phyloP scores from a whole-genome alignment of 2,113 vertebrate genomes.

The Shinisaurus crocodilurus region DNA sequence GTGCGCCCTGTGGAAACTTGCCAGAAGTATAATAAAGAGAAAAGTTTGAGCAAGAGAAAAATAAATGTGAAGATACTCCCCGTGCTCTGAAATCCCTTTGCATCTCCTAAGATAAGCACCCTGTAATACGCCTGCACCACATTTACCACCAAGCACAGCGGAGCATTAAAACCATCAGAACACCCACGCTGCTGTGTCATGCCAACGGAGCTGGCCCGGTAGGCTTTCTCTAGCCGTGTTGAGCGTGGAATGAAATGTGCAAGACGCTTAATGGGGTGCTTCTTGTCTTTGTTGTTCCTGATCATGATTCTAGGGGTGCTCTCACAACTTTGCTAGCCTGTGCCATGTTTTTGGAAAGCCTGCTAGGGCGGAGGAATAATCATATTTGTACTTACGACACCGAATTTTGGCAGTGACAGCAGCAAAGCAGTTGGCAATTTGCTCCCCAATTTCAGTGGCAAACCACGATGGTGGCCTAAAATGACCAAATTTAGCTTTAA shows the following conservation, averaged over 20 bases:
- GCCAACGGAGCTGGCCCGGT: background rate
- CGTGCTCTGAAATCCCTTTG: slow-evolving; percentile 38
- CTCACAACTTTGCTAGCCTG: background rate
- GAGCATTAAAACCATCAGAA: background rate
- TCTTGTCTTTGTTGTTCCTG: background rate
- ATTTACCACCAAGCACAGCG: background rate
- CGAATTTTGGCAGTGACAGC: too few relatives aligned
- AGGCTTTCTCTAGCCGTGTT: background rate
- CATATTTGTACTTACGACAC: background rate
- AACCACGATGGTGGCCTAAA: too few relatives aligned
- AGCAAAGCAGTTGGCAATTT: too few relatives aligned
- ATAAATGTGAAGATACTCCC: slow-evolving; percentile 47
- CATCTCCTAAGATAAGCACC: slow-evolving; percentile 13
- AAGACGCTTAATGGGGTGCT: background rate
- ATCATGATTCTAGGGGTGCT: background rate
- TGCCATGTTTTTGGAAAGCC: background rate
- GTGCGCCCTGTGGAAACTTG: slow-evolving; percentile 69
- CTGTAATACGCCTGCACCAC: slow-evolving; percentile 2
- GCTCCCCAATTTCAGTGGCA: too few relatives aligned
- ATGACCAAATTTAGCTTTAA: too few relatives aligned
- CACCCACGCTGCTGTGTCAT: background rate
- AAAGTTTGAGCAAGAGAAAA: slow-evolving; percentile 59
- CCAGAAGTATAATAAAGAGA: slow-evolving; percentile 66
- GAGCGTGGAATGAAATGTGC: background rate
- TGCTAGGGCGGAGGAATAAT: background rate